A percentile compares a stretch with the other conserved stretches of the same genome.
phyloP scores from a whole-genome alignment of 1,140 invertebrate genomes.

The Dufourea novaeangliae region DNA sequence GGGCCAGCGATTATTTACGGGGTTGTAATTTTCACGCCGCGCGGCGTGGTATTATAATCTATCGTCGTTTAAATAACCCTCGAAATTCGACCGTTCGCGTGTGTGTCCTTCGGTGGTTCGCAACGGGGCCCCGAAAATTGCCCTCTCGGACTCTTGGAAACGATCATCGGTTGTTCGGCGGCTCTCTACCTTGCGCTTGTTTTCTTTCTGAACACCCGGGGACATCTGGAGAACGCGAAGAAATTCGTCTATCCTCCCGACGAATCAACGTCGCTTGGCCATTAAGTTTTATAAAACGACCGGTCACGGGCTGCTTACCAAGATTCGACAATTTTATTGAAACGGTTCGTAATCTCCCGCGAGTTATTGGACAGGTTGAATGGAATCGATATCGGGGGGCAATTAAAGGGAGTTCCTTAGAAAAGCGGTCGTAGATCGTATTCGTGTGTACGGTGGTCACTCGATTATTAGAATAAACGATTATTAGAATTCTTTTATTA shows the following conservation, averaged over 20 bases:
- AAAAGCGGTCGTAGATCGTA: conserved; percentile 10
- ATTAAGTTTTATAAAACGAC: too few relatives aligned
- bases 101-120: background rate
- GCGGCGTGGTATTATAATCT: conserved; percentile 31
- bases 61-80: conserved; percentile 5
- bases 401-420: conserved; percentile 28
- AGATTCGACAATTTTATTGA: background rate
- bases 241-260: background rate
- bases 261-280: too few relatives aligned
- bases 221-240: background rate
- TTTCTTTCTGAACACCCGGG: background rate
- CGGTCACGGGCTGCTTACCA: background rate
- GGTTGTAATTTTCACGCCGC: conserved; percentile 15
- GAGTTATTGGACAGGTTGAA: background rate
- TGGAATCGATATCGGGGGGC: conserved; percentile 1
- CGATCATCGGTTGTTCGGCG: background rate
- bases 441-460: background rate
- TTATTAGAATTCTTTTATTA: too few relatives aligned
- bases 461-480: too few relatives aligned
- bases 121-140: conserved; percentile 14
- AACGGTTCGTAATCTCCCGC: background rate
- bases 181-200: background rate
- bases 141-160: background rate
- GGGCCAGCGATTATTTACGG: conserved; percentile 19
- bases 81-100: background rate